Evolutionary conservation across 2,888 invertebrate genomes (phyloP).

Genomic region (Altica lythri): DNA sequence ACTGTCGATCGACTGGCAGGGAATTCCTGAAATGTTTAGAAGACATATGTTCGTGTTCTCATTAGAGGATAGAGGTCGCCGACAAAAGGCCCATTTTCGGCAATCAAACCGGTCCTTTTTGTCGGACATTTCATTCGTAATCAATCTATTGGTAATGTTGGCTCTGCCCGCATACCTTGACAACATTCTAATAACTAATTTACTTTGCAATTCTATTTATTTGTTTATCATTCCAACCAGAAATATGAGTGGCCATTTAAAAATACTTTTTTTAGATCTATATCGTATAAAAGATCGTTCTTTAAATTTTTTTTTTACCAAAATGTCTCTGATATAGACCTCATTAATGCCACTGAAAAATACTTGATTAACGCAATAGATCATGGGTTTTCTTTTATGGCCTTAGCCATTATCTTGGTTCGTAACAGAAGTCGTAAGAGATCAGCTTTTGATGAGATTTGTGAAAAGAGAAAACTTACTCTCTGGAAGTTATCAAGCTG

Average conservation of each 20-base stretch:
- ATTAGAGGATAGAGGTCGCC: conserved; percentile 50
- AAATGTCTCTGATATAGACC: too few relatives aligned
- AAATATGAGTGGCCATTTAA: too few relatives aligned
- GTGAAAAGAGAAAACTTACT: conserved; percentile 10
- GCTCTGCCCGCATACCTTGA: conserved; percentile 38
- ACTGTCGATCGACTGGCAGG: conserved; percentile 35
- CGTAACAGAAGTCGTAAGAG: conserved; percentile 30
- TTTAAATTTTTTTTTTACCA: too few relatives aligned
- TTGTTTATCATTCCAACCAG: too few relatives aligned
- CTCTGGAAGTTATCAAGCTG: conserved; percentile 39
- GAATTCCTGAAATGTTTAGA: conserved; percentile 46
- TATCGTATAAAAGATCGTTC: too few relatives aligned
- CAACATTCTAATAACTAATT: conserved; percentile 39
- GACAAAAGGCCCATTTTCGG: conserved; percentile 54
- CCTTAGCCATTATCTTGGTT: conserved; percentile 31
- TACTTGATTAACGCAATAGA: conserved; percentile 32
- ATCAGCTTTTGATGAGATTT: conserved; percentile 33
- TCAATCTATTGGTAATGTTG: conserved; percentile 43
- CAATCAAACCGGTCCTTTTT: conserved; percentile 50
- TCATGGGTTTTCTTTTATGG: conserved; percentile 31
- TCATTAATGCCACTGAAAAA: too few relatives aligned
- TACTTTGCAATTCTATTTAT: conserved; percentile 30
- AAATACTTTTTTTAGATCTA: too few relatives aligned
- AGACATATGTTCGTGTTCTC: conserved; percentile 51
- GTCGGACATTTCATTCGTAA: conserved; percentile 40